Evolutionary conservation across 2,888 invertebrate species (phyloP).

Genomic region (Cantharis rustica): DNA sequence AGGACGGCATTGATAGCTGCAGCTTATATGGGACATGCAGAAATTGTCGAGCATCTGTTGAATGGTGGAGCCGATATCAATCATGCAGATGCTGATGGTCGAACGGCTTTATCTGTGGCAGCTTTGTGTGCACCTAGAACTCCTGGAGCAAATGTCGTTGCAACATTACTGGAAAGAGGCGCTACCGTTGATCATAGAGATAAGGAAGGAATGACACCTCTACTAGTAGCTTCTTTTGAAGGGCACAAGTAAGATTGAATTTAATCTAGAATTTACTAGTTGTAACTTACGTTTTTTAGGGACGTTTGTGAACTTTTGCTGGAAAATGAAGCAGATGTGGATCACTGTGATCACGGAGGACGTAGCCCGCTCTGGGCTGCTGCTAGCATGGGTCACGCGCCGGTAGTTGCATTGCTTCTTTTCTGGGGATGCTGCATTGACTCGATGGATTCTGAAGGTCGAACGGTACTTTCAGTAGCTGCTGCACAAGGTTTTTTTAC

Average conservation of each 20-base stretch:
- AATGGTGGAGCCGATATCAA: conserved; percentile 83
- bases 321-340: conserved; percentile 91
- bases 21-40: conserved; percentile 95
- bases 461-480: conserved; percentile 85
- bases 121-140: conserved; percentile 83
- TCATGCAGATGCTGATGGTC: conserved; percentile 85
- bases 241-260: conserved; percentile 72
- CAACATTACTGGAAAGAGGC: conserved; percentile 77
- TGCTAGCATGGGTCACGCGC: conserved; percentile 89
- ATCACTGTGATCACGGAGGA: conserved; percentile 80
- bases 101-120: conserved; percentile 87
- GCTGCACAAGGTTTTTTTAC: conserved; percentile 72
- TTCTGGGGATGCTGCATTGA: conserved; percentile 97
- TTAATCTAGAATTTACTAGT: not conserved
- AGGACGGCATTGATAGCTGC: conserved; percentile 93
- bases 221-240: conserved; percentile 88
- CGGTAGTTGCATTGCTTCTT: conserved; percentile 81
- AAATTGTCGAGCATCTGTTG: conserved; percentile 82
- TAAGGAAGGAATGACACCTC: conserved; percentile 84
- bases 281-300: conserved; percentile 51
- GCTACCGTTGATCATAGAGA: conserved; percentile 84
- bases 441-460: conserved; percentile 90
- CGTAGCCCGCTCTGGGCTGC: conserved; percentile 91
- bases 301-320: conserved; percentile 90
- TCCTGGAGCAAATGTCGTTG: conserved; percentile 73